Conservation (phyloP, 1,140 invertebrate species). For the Potamilus streckersoni region DNA sequence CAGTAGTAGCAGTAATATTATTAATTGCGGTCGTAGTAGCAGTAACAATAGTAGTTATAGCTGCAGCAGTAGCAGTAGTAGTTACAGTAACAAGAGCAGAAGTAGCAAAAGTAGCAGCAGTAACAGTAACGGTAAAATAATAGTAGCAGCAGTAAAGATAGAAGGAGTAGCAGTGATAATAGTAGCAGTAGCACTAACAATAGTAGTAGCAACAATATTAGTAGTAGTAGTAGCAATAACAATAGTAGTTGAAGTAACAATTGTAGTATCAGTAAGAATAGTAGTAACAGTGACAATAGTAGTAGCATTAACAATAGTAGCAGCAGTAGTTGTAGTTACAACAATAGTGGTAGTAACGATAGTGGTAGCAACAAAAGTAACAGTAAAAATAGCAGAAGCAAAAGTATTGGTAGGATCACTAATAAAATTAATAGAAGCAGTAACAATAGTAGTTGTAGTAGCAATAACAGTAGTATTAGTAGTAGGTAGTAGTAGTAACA, state of each 20-base stretch:
- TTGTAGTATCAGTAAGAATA: background rate
- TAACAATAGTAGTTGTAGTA: conserved; percentile 31
- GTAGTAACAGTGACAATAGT: background rate
- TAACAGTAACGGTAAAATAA: too few species aligned
- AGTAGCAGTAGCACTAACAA: too few species aligned
- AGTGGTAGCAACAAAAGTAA: background rate
- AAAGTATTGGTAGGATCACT: background rate
- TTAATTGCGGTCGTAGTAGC: too few species aligned
- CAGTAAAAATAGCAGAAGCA: background rate
- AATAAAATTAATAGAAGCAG: conserved; percentile 5
- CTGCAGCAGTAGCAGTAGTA: too few species aligned
- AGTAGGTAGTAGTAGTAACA: background rate
- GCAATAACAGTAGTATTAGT: background rate
- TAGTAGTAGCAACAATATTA: background rate
- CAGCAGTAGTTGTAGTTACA: background rate
- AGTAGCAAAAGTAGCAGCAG: too few species aligned
- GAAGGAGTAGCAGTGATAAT: too few species aligned
- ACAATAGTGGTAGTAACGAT: background rate
- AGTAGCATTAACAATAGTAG: background rate
- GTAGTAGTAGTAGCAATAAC: background rate
- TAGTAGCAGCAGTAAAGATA: too few species aligned
- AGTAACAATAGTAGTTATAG: too few species aligned
- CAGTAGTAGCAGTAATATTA: too few species aligned
- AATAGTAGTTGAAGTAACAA: background rate
- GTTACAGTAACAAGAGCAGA: too few species aligned